Evolutionary conservation across 2,113 vertebrate genomes (phyloP), one percentile per base, ranked within the genome.

Genomic region (Dicerorhinus sumatrensis): DNA sequence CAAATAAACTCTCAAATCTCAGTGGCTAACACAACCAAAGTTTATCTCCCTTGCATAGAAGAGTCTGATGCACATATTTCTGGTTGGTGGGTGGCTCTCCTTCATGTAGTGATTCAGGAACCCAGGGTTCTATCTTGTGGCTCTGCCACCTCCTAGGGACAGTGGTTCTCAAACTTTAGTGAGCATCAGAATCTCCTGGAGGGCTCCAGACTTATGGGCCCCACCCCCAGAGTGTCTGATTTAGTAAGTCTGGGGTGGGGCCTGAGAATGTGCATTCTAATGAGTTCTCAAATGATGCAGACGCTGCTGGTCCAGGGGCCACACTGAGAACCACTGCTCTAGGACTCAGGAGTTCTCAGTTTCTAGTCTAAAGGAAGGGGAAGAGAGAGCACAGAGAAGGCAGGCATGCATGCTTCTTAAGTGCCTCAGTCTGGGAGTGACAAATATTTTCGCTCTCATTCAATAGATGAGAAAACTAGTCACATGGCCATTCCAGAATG

Each of bases 341-440:
- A 92, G 67, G 80, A 51, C 56, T 83, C 48, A 20, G 63, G n/a
- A 72, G 62, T 90, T 67, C 16, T 72, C 21, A 48, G 46, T 73
- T 92, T 95, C 65, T 56, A 75, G 39, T 76, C 27, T 95, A 65
- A 77, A 92, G 60, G 42, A 72, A 94, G 60, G 23, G 27, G 42
- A 70, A 58, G 70, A 60, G 65, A 60, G 42, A 88, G 25, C 31
- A 56, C 8, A 46, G 60, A 20, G 54, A 42, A 82, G 67, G 25
- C 33, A 95, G 76, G 13, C 23, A 72, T 72, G 54, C 23, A 4
- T 77, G 42, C 23, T 83, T 87, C 58, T 76, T 87, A 81, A 76
- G 62, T 54, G 48, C 17, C 31, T 95, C 83, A 54, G 5, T 86
- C 54, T 70, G 56, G 76, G 23, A 69, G 21, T 62, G 42, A 60